Base-by-base conservation (phyloP, 1,140 invertebrate species). In the Nasonia longicornis region DNA sequence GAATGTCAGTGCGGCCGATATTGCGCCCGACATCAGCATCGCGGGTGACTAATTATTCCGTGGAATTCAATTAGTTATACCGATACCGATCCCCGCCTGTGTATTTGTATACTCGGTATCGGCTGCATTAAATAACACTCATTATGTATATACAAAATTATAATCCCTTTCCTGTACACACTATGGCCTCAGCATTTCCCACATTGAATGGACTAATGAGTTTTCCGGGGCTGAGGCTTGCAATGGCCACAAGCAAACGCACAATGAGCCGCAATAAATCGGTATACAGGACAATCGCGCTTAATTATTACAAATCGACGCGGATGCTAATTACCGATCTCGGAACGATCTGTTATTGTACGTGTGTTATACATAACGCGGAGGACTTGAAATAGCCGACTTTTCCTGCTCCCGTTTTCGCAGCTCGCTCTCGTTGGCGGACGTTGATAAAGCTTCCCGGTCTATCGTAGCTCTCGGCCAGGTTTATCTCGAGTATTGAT, bases 231-330 rank as follows among this genome's bases (percentile, higher is more conserved):
- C 22, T 69, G 2, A 31, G 31, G 26, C 26, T 69, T n/a, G 10
- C 31, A 69, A 20, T 22, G n/a, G 2, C 3, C 22, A 35, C n/a
- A 31, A 26, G 38, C 7, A 22, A 58, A 14, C 20, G 16, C 52
- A 63, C 52, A 64, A 64, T 64, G n/a, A 29, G 7, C 2, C 11
- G 52, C 35, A 6, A 42, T 74, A 74, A 80, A 80, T 80, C 71
- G 64, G 4, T 26, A 48, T 26, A 26, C 26, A 31, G 10, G 71
- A 67, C 70, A 74, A 66, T 73, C 63, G 58, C 20, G 66, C 38
- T 80, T 67, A 74, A 80, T 80, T 80, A 80, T 74, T 64, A 74
- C 58, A 80, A 80, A 80, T 74, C 58, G 38, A n/a, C 16, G 16
- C 38, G 3, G 1, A 80, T 74, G 14, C 71, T 80, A 74, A 74